These are phyloP conservation scores for Plagodis pulveraria DNA, from an alignment of 2,888 invertebrate species.

Conservation along the genomic window DNA sequence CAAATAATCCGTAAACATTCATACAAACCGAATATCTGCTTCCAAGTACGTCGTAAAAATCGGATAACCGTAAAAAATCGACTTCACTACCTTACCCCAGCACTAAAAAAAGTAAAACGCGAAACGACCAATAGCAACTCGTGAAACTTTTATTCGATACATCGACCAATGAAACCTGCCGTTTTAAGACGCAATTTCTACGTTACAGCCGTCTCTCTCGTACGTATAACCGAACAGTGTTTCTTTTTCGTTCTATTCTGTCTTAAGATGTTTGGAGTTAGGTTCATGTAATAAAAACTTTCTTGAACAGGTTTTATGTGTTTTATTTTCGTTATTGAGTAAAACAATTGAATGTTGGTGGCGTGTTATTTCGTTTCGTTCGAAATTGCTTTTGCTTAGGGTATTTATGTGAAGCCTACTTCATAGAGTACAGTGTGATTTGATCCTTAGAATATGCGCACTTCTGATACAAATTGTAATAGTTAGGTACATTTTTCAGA, in stretches of 20 bases:
- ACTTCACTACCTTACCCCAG: constrained; percentile 32
- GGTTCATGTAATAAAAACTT: constrained; percentile 10
- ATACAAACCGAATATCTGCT: constrained; percentile 52
- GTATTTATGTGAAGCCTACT: constrained; percentile 19
- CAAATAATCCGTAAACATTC: constrained; percentile 51
- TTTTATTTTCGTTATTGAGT: constrained; percentile 19
- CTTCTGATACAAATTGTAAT: too few species aligned
- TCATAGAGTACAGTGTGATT: too few species aligned
- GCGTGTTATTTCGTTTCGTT: constrained; percentile 26
- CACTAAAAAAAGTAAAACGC: constrained; percentile 43
- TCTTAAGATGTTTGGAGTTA: constrained; percentile 20
- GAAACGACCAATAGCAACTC: constrained; percentile 48
- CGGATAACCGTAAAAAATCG: constrained; percentile 58
- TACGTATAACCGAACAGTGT: constrained; percentile 9
- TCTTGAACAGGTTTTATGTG: neutral
- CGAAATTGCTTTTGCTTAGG: constrained; percentile 19
- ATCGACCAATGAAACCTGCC: constrained; percentile 54
- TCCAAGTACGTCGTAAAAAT: constrained; percentile 67
- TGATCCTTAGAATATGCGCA: too few species aligned
- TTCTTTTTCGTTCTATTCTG: constrained; percentile 18
- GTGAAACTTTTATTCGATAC: constrained; percentile 55
- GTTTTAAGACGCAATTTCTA: constrained; percentile 43
- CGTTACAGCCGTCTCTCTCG: constrained; percentile 40
- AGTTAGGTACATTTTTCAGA: too few species aligned
- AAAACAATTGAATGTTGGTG: constrained; percentile 22